Evolutionary conservation across 2,797 vertebrate species (phyloP).

Genomic region (Hafferia zeledoni): DNA sequence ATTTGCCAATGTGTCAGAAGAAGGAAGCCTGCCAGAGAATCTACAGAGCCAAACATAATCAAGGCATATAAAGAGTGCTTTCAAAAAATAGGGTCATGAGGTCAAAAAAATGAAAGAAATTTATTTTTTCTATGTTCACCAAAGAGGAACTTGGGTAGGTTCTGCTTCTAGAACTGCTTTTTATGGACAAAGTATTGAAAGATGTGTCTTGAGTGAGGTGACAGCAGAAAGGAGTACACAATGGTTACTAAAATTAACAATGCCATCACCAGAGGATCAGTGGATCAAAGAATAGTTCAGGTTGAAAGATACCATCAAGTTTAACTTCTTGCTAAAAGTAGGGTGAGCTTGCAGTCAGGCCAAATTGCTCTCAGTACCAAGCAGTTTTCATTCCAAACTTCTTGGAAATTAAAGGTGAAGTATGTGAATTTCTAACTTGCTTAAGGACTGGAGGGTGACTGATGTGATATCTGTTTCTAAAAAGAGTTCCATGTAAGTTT

Average conservation of each 20-base stretch:
- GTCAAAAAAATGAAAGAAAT: neutral
- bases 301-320: neutral
- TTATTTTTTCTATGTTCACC: neutral
- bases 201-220: neutral
- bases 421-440: neutral
- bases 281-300: neutral
- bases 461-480: neutral
- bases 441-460: neutral
- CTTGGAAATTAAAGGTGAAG: neutral
- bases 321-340: neutral
- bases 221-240: neutral
- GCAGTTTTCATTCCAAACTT: neutral
- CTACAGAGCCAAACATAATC: conserved; percentile 32
- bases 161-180: neutral
- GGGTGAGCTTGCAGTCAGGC: neutral
- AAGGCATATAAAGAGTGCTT: neutral
- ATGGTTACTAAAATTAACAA: neutral
- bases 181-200: neutral
- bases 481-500: neutral
- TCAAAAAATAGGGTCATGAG: conserved; percentile 3
- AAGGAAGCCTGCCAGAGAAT: neutral
- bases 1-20: conserved; percentile 11
- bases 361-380: neutral
- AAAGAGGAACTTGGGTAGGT: neutral
- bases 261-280: neutral